A percentile compares a stretch with the other conserved stretches of the same genome.
These are phyloP conservation scores for Delphinus delphis DNA, from an alignment of 2,113 vertebrate species.

Conservation along the genomic window DNA sequence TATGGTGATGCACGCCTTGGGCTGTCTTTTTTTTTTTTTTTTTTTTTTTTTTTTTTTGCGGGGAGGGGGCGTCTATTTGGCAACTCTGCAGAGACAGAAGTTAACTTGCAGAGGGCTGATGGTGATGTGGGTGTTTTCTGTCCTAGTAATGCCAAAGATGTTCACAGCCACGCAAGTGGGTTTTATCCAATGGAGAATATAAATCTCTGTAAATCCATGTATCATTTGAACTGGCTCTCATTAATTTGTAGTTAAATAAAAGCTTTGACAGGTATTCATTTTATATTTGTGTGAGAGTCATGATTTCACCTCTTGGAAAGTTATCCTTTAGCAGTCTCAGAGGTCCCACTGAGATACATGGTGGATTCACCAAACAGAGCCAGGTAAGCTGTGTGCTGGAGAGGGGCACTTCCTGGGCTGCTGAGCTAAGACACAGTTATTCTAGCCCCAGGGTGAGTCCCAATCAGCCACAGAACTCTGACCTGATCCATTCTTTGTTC, in stretches of 20 bases:
- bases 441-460: neutral
- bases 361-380: neutral
- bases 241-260: neutral
- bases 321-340: neutral
- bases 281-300: neutral
- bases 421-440: neutral
- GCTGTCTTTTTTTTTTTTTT: neutral
- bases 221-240: neutral
- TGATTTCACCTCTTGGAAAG: neutral
- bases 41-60: too few relatives aligned
- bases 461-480: neutral
- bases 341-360: neutral
- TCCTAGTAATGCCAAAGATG: neutral
- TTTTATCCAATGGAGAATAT: neutral
- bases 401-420: neutral
- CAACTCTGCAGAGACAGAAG: neutral
- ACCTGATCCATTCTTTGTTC: neutral
- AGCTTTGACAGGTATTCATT: neutral
- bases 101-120: neutral
- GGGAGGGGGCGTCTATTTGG: too few relatives aligned
- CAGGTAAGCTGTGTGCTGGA: fast-evolving
- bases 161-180: neutral
- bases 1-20: too few relatives aligned
- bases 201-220: neutral
- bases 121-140: neutral